Conservation (phyloP, 37 sponge, comb jelly and placozoan genomes). For the Haliclona indistincta region DNA sequence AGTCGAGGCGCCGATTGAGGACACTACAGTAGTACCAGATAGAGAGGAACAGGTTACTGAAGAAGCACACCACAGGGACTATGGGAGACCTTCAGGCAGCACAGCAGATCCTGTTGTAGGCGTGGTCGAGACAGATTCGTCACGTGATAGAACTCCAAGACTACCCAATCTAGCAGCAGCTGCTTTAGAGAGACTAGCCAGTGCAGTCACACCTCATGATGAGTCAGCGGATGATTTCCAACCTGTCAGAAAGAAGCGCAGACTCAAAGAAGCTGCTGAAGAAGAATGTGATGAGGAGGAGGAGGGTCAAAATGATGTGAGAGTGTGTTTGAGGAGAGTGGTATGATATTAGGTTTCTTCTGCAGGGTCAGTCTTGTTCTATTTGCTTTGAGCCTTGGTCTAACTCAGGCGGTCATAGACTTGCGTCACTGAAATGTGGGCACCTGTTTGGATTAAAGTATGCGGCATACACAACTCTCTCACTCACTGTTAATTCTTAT, state of each 20-base stretch:
- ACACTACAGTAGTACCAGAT: not conserved
- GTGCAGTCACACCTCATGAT: not conserved
- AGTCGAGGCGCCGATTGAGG: no score
- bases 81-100: not conserved
- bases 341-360: not conserved
- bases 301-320: slow-evolving; percentile 15
- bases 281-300: slow-evolving; percentile 17
- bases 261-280: slow-evolving; percentile 13
- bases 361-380: slow-evolving; percentile 77
- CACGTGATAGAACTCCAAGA: not conserved
- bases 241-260: slow-evolving; percentile 41
- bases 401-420: slow-evolving; percentile 79
- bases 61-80: not conserved
- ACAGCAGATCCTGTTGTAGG: not conserved
- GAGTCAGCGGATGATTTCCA: slow-evolving; percentile 29
- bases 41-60: not conserved
- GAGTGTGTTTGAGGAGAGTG: not conserved
- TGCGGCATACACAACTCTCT: not conserved
- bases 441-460: slow-evolving; percentile 84
- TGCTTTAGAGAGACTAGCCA: slow-evolving; percentile 43
- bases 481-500: not conserved
- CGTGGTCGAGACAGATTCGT: not conserved
- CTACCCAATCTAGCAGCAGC: slow-evolving; percentile 59
- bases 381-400: slow-evolving; percentile 94
- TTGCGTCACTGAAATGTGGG: slow-evolving; percentile 85